These are phyloP conservation scores for Scaptomyza cyrtandrae DNA, from an alignment of 2,888 invertebrate species.

Conservation along the genomic window DNA sequence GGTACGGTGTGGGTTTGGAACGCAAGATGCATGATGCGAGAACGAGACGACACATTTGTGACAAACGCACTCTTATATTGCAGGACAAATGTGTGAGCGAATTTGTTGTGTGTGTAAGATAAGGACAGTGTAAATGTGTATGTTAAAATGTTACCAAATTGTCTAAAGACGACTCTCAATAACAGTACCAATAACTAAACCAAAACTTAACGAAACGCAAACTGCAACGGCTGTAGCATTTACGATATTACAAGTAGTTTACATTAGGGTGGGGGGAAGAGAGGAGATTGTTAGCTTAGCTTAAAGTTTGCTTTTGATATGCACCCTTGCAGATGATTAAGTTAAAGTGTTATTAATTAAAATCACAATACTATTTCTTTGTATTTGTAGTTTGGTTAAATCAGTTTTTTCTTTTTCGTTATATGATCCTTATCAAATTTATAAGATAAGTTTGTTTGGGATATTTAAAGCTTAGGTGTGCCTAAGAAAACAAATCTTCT, in stretches of 20 bases:
- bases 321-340: conserved; percentile 19
- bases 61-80: too few species aligned
- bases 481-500: not conserved
- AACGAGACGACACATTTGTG: conserved; percentile 50
- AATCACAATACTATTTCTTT: too few species aligned
- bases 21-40: conserved; percentile 46
- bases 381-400: too few species aligned
- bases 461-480: too few species aligned
- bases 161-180: conserved; percentile 28
- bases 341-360: too few species aligned
- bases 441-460: not conserved
- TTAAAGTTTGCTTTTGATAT: not conserved
- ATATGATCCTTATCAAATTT: too few species aligned
- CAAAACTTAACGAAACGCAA: conserved; percentile 40
- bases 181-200: conserved; percentile 31
- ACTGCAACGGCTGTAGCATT: conserved; percentile 21
- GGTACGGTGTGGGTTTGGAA: not conserved
- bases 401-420: too few species aligned
- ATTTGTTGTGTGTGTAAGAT: conserved; percentile 3
- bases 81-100: conserved; percentile 22
- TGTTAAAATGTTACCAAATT: conserved; percentile 14
- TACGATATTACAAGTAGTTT: conserved; percentile 43
- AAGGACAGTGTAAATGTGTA: conserved; percentile 6
- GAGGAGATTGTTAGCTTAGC: conserved; percentile 7
- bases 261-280: conserved; percentile 32